Evolutionary conservation across 1,140 invertebrate species (phyloP), one percentile per base, ranked within the genome.

Genomic region (Capitella teleta): DNA sequence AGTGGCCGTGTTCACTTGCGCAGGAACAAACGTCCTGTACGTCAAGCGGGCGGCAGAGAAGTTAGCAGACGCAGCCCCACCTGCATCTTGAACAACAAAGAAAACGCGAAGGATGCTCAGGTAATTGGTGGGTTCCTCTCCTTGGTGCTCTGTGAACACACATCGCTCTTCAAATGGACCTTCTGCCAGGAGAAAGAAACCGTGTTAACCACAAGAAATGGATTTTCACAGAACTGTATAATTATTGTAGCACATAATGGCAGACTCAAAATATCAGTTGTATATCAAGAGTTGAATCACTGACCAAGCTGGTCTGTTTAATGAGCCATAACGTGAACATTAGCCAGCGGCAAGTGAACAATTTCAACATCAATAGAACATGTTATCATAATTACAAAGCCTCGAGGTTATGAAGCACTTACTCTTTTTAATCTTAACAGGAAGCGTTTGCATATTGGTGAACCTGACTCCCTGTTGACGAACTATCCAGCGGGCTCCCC

Each of bases 401-500:
- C n/a, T n/a, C n/a, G n/a, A n/a, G n/a, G n/a, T n/a, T n/a, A n/a
- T n/a, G n/a, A n/a, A n/a, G n/a, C 3, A 43, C 45, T 25, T 24
- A 53, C 52, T 41, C 36, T 49, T 48, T 34, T 53, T 53, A 19
- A 42, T 10, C 25, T 53, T 53, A 14, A 53, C 37, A 18, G 21
- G 28, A n/a, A 53, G 25, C 28, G 52, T 49, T n/a, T 53, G 46
- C 16, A 53, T 28, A 28, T 53, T 53, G n/a, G 38, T 49, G 32
- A 53, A 53, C 3, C 38, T 28, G 12, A 53, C 52, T 10, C 52
- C 40, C 25, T 53, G 52, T 24, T 53, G 52, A 30, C 36, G 21
- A 12, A 47, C 52, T n/a, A 53, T 32, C 46, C 52, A 53, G 10
- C 52, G 34, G 28, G 23, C 34, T 14, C 37, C 52, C 21, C 47